These are phyloP conservation scores for Tursiops truncatus DNA, from an alignment of 2,113 vertebrate species.

Conservation along the genomic window DNA sequence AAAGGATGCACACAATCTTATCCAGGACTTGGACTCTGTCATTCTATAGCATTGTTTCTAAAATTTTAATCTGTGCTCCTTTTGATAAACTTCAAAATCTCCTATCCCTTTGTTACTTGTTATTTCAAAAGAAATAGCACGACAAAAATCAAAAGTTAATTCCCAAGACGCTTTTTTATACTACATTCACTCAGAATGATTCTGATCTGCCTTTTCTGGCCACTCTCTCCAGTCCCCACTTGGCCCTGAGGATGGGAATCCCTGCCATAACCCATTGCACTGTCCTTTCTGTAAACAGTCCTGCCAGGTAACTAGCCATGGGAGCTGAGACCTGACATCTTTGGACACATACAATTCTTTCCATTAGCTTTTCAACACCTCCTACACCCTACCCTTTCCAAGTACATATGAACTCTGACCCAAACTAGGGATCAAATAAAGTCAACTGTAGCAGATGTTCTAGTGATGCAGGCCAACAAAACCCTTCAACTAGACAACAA, in stretches of 20 bases:
- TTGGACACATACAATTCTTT: neutral
- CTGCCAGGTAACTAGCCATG: neutral
- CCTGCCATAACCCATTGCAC: neutral
- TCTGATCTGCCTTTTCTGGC: neutral
- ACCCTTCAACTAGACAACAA: neutral
- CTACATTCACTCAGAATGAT: neutral
- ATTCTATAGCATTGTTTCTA: neutral
- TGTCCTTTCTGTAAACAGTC: neutral
- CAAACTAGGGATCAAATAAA: constrained; percentile 49
- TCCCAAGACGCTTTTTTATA: neutral
- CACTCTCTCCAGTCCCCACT: neutral
- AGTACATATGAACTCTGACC: constrained; percentile 55
- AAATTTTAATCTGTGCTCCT: neutral
- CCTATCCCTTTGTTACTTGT: neutral
- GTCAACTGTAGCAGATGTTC: constrained; percentile 1
- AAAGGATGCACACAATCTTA: neutral
- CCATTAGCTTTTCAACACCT: neutral
- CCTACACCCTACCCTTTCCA: constrained; percentile 26
- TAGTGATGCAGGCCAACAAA: neutral
- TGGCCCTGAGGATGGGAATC: neutral
- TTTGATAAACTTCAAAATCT: constrained; percentile 17
- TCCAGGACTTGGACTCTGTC: neutral
- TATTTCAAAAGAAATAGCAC: constrained; percentile 39
- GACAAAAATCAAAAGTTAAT: constrained; percentile 6
- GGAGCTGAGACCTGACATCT: neutral